These are phyloP conservation scores for Tetramorium parvispinum DNA, from an alignment of 1,140 invertebrate species.

Conservation along the genomic window DNA sequence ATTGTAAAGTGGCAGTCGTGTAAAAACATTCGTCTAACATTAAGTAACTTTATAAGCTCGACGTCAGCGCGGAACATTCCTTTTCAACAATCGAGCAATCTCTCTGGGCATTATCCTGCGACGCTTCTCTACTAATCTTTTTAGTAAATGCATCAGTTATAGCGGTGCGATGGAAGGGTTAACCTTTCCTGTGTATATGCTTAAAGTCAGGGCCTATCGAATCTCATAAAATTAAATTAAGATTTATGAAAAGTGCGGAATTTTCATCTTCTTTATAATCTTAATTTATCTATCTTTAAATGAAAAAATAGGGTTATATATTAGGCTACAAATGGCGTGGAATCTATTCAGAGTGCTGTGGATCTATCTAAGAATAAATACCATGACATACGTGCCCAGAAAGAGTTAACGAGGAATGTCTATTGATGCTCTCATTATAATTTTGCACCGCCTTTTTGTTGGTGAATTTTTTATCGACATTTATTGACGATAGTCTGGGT, in stretches of 20 bases:
- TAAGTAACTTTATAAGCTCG: slow-evolving; percentile 64
- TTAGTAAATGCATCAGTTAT: slow-evolving; percentile 30
- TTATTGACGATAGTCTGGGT: neutral
- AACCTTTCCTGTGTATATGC: slow-evolving; percentile 20
- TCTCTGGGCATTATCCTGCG: slow-evolving; percentile 48
- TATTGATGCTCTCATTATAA: neutral
- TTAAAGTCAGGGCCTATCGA: neutral
- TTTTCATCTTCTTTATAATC: slow-evolving; percentile 22
- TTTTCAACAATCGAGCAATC: slow-evolving; percentile 46
- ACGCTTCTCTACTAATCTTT: slow-evolving; percentile 39
- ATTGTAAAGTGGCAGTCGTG: slow-evolving; percentile 60
- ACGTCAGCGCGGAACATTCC: slow-evolving; percentile 55
- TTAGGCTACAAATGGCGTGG: neutral
- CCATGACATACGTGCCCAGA: slow-evolving; percentile 25
- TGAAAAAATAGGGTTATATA: slow-evolving; percentile 6
- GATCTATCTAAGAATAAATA: neutral
- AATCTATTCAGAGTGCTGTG: neutral
- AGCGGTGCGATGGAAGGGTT: slow-evolving; percentile 23
- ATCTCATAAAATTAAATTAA: neutral
- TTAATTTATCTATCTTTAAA: slow-evolving; percentile 8
- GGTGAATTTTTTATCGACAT: slow-evolving; percentile 38
- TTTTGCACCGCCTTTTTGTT: slow-evolving; percentile 54
- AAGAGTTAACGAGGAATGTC: slow-evolving; percentile 33
- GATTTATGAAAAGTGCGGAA: neutral
- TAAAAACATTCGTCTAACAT: slow-evolving; percentile 63